Base-by-base conservation (phyloP, 2,888 invertebrate genomes). In the Fragum whitleyi region DNA sequence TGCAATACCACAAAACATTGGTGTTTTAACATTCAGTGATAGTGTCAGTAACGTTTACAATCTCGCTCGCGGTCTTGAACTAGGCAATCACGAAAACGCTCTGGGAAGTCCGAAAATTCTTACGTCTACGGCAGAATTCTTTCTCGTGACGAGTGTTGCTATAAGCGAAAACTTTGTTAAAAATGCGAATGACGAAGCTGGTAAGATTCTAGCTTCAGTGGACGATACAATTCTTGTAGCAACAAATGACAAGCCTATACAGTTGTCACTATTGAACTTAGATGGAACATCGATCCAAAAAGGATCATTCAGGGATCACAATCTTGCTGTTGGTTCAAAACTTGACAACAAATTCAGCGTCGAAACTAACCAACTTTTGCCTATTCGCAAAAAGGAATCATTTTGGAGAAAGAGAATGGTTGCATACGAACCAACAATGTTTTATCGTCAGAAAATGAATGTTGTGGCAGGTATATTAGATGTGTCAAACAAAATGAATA, bases 371-470 rank as follows among this genome's bases (percentile, higher is more conserved):
- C 26, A 59, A 39, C 62, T 89, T 19, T 36, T 69, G 2, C 28
- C 36, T 14, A 73, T 88, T 11, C 80, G 81, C 28, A 86, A 87
- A 59, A 86, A 82, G 57, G 90, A 90, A 74, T 9, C 69, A 3
- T 88, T 88, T 67, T 90, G 90, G 90, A 83, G 81, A 74, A 62
- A 59, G 21, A 81, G 77, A 57, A 59, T 89, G 73, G 36, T 68
- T 11, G n/a, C 26, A 2, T 90, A 89, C 74, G 87, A 90, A 62
- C 88, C 90, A 19, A 88, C 88, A 9, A 80, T 82, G 51, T 88
- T 90, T 53, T 86, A 87, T 42, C 59, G 86, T 39, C 90, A 90
- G 61, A 81, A 87, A 51, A 87, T 89, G 85, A 87, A 88, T 70
- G 88, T 87, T 9, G 83, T 87, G 23, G 85, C 88, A 7, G 77